These are phyloP conservation scores for Enteromius unitaeniatus DNA, from an alignment of 2,797 vertebrate species.

Conservation along the genomic window DNA sequence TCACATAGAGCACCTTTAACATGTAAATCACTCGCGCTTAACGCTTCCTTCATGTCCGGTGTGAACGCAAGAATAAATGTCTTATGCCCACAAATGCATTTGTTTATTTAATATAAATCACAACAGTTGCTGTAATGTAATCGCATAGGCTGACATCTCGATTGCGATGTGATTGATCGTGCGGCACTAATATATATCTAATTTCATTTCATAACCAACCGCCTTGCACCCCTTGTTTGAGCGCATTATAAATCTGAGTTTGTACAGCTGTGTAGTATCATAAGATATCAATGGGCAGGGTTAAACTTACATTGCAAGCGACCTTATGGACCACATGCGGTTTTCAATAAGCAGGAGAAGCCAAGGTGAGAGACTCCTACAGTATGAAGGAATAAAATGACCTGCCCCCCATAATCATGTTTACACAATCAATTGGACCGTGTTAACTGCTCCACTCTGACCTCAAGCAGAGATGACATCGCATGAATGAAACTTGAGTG, in stretches of 20 bases:
- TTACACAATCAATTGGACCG: constrained; percentile 11
- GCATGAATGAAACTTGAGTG: constrained; percentile 22
- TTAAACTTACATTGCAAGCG: background rate
- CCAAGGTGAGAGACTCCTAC: background rate
- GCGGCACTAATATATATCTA: background rate
- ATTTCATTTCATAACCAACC: background rate
- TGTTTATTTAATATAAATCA: too few species aligned
- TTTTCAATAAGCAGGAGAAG: constrained; percentile 1
- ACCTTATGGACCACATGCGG: background rate
- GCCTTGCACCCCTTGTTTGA: background rate
- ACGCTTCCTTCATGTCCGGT: too few species aligned
- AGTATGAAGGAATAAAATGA: background rate
- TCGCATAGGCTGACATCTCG: too few species aligned
- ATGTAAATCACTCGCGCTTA: too few species aligned
- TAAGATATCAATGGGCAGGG: background rate
- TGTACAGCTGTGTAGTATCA: background rate
- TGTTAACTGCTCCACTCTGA: constrained; percentile 21
- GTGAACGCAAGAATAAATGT: too few species aligned
- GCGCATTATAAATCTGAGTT: background rate
- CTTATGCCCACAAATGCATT: too few species aligned
- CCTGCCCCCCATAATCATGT: background rate
- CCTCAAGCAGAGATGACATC: constrained; percentile 17
- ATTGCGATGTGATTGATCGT: too few species aligned
- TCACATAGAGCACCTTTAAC: too few species aligned
- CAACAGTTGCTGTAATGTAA: too few species aligned